Base-by-base conservation (phyloP, 64 coral and sea anemone species). In the Pocillopora damicornis region DNA sequence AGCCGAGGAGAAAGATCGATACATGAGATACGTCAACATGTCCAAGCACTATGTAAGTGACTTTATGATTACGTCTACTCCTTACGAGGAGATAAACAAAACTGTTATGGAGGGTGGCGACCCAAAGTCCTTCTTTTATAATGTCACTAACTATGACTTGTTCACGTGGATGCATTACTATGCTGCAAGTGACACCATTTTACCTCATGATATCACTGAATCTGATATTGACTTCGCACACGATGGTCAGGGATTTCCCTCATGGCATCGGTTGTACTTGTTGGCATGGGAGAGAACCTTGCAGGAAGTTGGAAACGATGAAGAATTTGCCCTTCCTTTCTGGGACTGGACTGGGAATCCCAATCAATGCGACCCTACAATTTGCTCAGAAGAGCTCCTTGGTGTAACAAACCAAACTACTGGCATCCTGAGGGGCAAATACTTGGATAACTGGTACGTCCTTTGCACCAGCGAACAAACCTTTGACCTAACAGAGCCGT, bases 111-210 rank as follows among this genome's bases (percentile, higher is more conserved):
- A 76, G 18, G 84, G 83, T 26, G 73, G 57, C 12, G 89, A 91
- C 60, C 89, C 89, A 1, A 17, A 2, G 57, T 2, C 10, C 36
- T 66, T 79, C 59, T 96, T 96, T 83, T 2, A 38, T 58, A 72
- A 90, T 35, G 71, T 90, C 5, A 82, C 72, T 13, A 56, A 71
- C 61, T 96, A 87, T 78, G 94, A 96, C 37, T 26, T 96, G 4
- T 96, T 82, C 62, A 71, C 76, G 59, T 96, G 94, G 94, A 58
- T 90, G 71, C 94, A 96, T 74, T 96, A 92, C 35, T 92, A 90
- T 30, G 58, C 94, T 11, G 87, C 94, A 35, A 68, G 90, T 22
- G 37, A 88, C n/a, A 92, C 94, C 13, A 77, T 83, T 80, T 35
- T 57, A 60, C 65, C 83, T 9, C 17, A 87, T 57, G 63, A 87